Base-by-base conservation (phyloP, 1,140 invertebrate genomes). In the Schlechtendalia chinensis region DNA sequence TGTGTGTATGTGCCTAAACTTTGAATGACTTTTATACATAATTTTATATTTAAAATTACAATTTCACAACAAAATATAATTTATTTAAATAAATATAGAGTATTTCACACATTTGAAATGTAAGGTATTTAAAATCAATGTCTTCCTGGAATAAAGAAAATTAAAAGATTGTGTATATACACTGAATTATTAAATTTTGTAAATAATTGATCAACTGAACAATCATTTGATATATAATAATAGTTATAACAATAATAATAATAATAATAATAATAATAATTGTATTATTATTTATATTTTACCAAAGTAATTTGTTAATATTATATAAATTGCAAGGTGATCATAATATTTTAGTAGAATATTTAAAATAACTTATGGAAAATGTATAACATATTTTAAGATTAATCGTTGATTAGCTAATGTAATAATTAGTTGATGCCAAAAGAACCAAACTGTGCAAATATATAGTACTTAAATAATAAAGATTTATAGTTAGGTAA, bases 141-240 rank as follows among this genome's bases (percentile, higher is more conserved):
- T 69, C 67, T 69, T 69, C 67, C 67, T 69, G 16, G 12, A 45
- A 45, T 65, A 47, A 67, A 32, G 1, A 32, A 47, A 69, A 22
- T 22, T 69, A 50, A 47, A 69, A 47, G 29, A 45, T 65, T 14
- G 2, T 69, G 67, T 69, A 69, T 69, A 50, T 69, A 50, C 16
- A 27, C 67, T 69, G 22, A 69, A 69, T 69, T 50, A 27, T 69
- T 24, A 69, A 69, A 50, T 24, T 50, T 50, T 69, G 67, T 69
- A 69, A 69, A 69, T 69, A 69, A 69, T 16, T 47, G 5, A 69
- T 69, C 39, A 24, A 69, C 39, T 27, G 45, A 69, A 69, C 67
- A 69, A 69, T 69, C 67, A 69, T 47, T 27, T 50, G 16, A 11
- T 50, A 69, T 50, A 50, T 47, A 69, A 50, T 2, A 24, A 50